Percentiles rank a stretch among this genome's conserved stretches.
phyloP scores from a whole-genome alignment of 2,113 vertebrate genomes.

The Galbula dea region DNA sequence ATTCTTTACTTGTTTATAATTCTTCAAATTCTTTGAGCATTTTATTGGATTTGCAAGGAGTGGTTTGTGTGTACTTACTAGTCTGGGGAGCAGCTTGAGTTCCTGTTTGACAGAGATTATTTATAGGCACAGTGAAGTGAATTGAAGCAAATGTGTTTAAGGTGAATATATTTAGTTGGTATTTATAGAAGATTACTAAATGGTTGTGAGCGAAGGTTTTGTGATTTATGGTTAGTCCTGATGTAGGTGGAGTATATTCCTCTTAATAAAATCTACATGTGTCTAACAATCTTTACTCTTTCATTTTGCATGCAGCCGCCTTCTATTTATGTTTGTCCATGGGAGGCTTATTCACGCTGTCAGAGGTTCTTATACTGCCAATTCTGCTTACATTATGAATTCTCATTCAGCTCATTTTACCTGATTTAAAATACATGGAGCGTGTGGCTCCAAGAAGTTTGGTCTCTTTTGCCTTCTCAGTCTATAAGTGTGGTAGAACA shows the following conservation, averaged over 20 bases:
- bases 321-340: slow-evolving; percentile 13
- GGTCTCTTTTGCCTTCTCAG: not conserved
- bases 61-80: slow-evolving; percentile 42
- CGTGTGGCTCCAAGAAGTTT: not conserved
- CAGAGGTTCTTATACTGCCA: not conserved
- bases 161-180: slow-evolving; percentile 32
- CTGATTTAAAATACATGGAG: not conserved
- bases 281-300: slow-evolving; percentile 4
- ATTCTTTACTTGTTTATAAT: not conserved
- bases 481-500: not conserved
- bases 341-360: not conserved
- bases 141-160: slow-evolving; percentile 35
- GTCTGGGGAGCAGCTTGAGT: slow-evolving; percentile 9
- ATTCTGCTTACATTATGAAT: not conserved
- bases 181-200: slow-evolving; percentile 40
- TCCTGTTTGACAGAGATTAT: slow-evolving; percentile 19
- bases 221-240: slow-evolving; percentile 6
- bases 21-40: not conserved
- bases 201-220: not conserved
- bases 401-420: not conserved
- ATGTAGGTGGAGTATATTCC: not conserved
- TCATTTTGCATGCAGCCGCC: slow-evolving; percentile 1
- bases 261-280: slow-evolving; percentile 39
- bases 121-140: slow-evolving; percentile 13
- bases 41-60: slow-evolving; percentile 12